phyloP scores from a whole-genome alignment of 2,797 vertebrate species.

The Notamacropus eugenii region DNA sequence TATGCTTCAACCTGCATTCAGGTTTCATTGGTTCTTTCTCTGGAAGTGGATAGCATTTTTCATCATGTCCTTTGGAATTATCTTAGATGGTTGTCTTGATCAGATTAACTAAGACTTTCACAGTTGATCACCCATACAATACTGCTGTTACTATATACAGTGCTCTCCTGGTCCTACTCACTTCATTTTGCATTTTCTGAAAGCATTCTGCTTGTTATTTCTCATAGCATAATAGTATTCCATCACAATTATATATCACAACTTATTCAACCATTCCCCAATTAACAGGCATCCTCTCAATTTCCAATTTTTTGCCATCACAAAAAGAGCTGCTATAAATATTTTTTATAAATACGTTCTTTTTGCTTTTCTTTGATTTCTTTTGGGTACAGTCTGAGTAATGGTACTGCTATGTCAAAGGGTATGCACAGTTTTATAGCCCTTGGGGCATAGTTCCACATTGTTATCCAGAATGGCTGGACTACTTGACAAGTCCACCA shows the following conservation, averaged over 20 bases:
- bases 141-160: not conserved
- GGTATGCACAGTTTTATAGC: not conserved
- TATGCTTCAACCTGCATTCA: not conserved
- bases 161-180: not conserved
- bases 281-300: not conserved
- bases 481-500: not conserved
- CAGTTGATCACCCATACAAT: not conserved
- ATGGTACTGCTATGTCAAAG: not conserved
- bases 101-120: not conserved
- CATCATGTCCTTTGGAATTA: not conserved
- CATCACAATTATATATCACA: not conserved
- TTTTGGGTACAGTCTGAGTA: not conserved
- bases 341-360: not conserved
- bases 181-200: not conserved
- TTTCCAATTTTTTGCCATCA: not conserved
- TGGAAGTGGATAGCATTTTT: not conserved
- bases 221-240: not conserved
- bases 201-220: not conserved
- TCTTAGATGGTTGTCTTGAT: not conserved
- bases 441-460: not conserved
- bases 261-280: not conserved
- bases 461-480: not conserved
- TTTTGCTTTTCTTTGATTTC: not conserved
- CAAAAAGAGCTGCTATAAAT: not conserved
- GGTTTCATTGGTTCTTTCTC: not conserved